Evolutionary conservation across 1,140 invertebrate species (phyloP), one percentile per base, ranked within the genome.

Genomic region (Drosophila triauraria): DNA sequence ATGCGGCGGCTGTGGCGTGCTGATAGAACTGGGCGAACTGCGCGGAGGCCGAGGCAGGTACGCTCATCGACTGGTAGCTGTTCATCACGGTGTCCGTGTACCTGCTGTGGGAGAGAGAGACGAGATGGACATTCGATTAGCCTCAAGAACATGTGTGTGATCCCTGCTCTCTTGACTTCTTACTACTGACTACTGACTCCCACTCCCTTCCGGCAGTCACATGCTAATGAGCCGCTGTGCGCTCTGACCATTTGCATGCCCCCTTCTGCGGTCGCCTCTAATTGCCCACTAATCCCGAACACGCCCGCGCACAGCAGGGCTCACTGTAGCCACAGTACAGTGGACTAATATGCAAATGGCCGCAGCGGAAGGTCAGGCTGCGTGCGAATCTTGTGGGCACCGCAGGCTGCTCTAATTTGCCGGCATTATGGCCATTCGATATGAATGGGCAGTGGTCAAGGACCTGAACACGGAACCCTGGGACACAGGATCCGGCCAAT

Each of bases 11-110:
- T 15, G 96, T 70, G 67, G 67, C 96, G 79, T 97, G 97, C 88
- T 97, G 96, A 93, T 97, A 97, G 93, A 97, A 97, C 93, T 97
- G 97, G 2, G 97, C 96, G 43, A 97, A 97, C 71, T 91, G 92
- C 48, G 90, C 90, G 54, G 92, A 92, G 8, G 92, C 92, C 56
- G 91, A 91, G 32, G 76, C 86, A 75, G 92, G 92, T 78, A 93
- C 92, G 65, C 91, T 92, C 92, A 93, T 93, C 74, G 92, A 93
- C 79, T 92, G 92, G 80, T 93, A 93, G 62, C 92, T 93, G 80
- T 93, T 93, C 92, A 93, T 93, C 56, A 93, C 88, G 60, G 81
- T 93, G 72, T 93, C 92, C 65, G 92, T 91, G 84, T 93, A 93
- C 91, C 85, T 88, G 85, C 85, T 88, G 57, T 32, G 51, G 57